phyloP scores from a whole-genome alignment of 2,888 invertebrate genomes.

The Zygogramma bicolorata region DNA sequence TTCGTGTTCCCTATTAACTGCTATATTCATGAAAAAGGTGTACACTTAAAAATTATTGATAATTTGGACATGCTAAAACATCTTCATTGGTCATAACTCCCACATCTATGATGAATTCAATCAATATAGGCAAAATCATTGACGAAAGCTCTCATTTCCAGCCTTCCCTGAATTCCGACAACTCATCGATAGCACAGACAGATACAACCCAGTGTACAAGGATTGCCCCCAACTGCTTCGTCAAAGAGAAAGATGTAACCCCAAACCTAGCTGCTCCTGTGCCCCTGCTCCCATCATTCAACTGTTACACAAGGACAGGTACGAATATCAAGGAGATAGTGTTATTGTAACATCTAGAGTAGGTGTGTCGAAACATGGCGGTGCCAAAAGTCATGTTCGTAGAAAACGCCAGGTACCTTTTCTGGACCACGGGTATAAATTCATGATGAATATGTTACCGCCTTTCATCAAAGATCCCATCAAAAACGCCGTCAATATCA shows the following conservation, averaged over 20 bases:
- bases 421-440: conserved; percentile 47
- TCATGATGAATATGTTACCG: conserved; percentile 54
- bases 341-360: too few relatives aligned
- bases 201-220: conserved; percentile 12
- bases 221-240: conserved; percentile 11
- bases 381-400: conserved; percentile 11
- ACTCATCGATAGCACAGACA: background rate
- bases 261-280: background rate
- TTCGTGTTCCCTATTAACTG: too few relatives aligned
- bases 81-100: too few relatives aligned
- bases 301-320: conserved; percentile 3
- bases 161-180: background rate
- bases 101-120: too few relatives aligned
- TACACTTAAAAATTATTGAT: too few relatives aligned
- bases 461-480: conserved; percentile 49
- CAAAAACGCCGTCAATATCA: conserved; percentile 45
- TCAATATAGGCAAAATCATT: too few relatives aligned
- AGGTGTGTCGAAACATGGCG: too few relatives aligned
- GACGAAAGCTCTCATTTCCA: background rate
- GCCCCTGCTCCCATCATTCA: background rate
- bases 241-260: background rate
- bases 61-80: too few relatives aligned
- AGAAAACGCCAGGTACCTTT: conserved; percentile 46
- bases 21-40: too few relatives aligned
- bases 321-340: too few relatives aligned